Percentiles rank a stretch among this genome's conserved stretches.
Conservation (phyloP, 2,113 vertebrate species). For the Phyllopteryx taeniolatus region DNA sequence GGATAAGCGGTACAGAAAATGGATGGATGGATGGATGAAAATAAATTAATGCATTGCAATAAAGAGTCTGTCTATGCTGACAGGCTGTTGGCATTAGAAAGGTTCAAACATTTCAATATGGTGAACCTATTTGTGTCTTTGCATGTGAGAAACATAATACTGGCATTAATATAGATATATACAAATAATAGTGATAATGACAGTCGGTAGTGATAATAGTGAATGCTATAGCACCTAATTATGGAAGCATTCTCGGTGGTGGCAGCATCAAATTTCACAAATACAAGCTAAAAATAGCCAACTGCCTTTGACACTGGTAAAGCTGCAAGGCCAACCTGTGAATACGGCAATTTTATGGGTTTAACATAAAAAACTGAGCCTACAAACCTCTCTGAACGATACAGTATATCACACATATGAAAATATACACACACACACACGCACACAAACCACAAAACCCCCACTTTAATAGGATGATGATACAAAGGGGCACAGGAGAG, state of each 20-base stretch:
- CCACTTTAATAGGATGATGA: constrained; percentile 39
- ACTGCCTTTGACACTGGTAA: not conserved
- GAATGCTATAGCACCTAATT: not conserved
- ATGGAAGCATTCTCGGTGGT: not conserved
- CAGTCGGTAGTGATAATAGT: too few relatives aligned
- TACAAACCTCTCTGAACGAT: not conserved
- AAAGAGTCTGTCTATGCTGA: too few relatives aligned
- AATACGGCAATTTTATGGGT: not conserved
- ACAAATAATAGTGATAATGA: not conserved
- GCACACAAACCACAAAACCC: not conserved
- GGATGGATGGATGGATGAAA: too few relatives aligned
- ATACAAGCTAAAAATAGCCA: not conserved
- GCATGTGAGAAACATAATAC: not conserved
- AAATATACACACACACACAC: not conserved
- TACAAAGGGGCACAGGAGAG: constrained; percentile 21
- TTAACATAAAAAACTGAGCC: not conserved
- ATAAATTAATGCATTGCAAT: too few relatives aligned
- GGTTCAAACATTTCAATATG: too few relatives aligned
- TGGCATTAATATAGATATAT: too few relatives aligned
- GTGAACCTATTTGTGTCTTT: not conserved
- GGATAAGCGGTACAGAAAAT: too few relatives aligned
- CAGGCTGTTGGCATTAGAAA: too few relatives aligned
- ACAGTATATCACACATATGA: constrained; percentile 3
- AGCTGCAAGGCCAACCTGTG: not conserved
- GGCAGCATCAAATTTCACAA: not conserved